Base-by-base conservation (phyloP, 2,888 invertebrate species). In the Tetrapedia diversipes region DNA sequence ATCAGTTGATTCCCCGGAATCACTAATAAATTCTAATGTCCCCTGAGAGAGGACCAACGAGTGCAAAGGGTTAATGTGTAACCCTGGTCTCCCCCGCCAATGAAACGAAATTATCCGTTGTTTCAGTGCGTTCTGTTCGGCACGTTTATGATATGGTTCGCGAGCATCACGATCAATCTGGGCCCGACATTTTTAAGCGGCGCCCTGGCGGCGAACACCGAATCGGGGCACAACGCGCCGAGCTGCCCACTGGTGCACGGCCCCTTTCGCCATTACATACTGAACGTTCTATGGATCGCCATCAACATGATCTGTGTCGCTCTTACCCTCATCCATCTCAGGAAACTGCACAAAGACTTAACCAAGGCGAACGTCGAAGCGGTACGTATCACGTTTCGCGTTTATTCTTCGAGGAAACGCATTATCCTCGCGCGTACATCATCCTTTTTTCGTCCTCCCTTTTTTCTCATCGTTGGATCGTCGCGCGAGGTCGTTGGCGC, bases 91-190 rank as follows among this genome's bases (percentile, higher is more conserved):
- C n/a, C n/a, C n/a, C n/a, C n/a, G n/a, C n/a, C 14, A 11, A 14
- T 8, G 14, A 37, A 6, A 11, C 14, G 24, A 39, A 64, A 10
- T 7, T n/a, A 16, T 6, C 0, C 0, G 1, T 34, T 65, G 29
- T 90, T 88, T 37, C 95, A 97, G 94, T 98, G 98, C 92, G 97
- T 97, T 78, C 94, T 97, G 59, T 98, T 98, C 92, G 97, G 97
- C 79, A 95, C 97, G 64, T 96, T 97, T 92, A 97, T 97, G 95
- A 97, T 97, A 90, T 98, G 97, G 97, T 97, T 98, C 92, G 96
- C 97, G 65, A 96, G 96, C 82, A 96, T 97, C 90, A 96, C 97
- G 63, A 96, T 97, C 91, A 97, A 98, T 93, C 94, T 98, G 86
- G 97, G 97, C 32, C 97, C 97, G 37, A 97, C 97, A 41, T 96